phyloP scores from a whole-genome alignment of 2,113 vertebrate genomes.

The Heteronetta atricapilla region DNA sequence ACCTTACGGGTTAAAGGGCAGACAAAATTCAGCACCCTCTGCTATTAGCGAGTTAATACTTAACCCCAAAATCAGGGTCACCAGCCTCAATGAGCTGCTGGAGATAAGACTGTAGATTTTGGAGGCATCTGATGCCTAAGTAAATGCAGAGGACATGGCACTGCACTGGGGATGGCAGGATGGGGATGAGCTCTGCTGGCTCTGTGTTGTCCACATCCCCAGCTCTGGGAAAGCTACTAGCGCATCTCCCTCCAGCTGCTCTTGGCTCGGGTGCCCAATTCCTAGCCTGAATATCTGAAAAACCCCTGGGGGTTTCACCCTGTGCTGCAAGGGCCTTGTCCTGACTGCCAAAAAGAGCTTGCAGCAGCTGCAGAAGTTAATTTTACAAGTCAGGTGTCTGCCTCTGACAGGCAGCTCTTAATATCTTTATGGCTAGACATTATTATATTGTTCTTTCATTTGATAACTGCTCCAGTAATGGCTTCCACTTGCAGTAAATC shows the following conservation, averaged over 20 bases:
- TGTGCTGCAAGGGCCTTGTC: background rate
- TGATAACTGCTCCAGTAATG: slow-evolving; percentile 61
- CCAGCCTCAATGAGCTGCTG: background rate
- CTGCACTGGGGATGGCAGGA: background rate
- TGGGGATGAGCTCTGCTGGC: background rate
- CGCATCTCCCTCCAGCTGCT: background rate
- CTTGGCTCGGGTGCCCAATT: background rate
- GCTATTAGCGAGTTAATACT: background rate
- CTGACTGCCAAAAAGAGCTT: background rate
- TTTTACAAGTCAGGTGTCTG: slow-evolving; percentile 29
- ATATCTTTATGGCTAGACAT: slow-evolving; percentile 43
- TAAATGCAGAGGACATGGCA: background rate
- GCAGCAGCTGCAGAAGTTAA: background rate
- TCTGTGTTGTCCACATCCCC: background rate
- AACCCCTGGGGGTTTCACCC: background rate
- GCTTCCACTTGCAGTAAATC: slow-evolving; percentile 68
- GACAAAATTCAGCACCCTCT: slow-evolving; percentile 6
- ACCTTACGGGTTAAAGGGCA: background rate
- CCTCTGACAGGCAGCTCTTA: slow-evolving; percentile 46
- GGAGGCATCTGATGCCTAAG: background rate
- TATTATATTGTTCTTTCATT: slow-evolving; percentile 69
- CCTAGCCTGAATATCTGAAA: background rate
- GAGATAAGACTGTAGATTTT: background rate
- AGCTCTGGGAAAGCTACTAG: background rate
- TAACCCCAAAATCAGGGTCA: background rate